phyloP scores from a whole-genome alignment of 53 echinoderm and acorn worm species.

The Antedon mediterranea region DNA sequence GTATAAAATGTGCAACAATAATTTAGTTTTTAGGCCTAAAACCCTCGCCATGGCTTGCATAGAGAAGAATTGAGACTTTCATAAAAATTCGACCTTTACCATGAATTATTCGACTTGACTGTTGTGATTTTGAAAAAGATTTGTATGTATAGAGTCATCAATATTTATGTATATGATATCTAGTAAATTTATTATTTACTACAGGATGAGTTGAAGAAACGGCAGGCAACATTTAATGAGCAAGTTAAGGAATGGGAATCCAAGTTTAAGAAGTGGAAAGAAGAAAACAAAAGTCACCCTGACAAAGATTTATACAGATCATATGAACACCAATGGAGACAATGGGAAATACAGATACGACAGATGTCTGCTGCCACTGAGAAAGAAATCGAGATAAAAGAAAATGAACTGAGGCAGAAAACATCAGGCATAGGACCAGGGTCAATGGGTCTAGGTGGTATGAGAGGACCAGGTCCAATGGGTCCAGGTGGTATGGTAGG shows the following conservation, averaged over 20 bases:
- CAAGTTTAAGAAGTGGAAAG: constrained; percentile 80
- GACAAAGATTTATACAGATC: constrained; percentile 75
- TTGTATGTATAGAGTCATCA: too few species aligned
- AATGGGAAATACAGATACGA: constrained; percentile 86
- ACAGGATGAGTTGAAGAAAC: constrained; percentile 58
- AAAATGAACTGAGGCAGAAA: constrained; percentile 2
- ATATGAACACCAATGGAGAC: constrained; percentile 81
- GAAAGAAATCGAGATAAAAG: constrained; percentile 34
- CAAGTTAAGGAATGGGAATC: constrained; percentile 76
- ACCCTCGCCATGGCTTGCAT: too few species aligned
- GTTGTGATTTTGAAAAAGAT: too few species aligned
- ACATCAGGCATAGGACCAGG: constrained; percentile 4
- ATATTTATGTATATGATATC: too few species aligned
- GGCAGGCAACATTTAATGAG: constrained; percentile 41
- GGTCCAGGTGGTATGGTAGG: constrained; percentile 25
- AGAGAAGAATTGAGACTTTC: too few species aligned
- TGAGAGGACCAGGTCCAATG: constrained; percentile 12
- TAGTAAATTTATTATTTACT: background rate
- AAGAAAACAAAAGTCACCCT: constrained; percentile 85
- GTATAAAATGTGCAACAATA: too few species aligned
- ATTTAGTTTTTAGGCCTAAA: too few species aligned
- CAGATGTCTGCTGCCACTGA: constrained; percentile 45
- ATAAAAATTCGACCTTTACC: too few species aligned
- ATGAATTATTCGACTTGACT: too few species aligned
- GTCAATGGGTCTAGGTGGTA: constrained; percentile 11